Base-by-base conservation (phyloP, 2,797 vertebrate species). In the Iguana delicatissima region DNA sequence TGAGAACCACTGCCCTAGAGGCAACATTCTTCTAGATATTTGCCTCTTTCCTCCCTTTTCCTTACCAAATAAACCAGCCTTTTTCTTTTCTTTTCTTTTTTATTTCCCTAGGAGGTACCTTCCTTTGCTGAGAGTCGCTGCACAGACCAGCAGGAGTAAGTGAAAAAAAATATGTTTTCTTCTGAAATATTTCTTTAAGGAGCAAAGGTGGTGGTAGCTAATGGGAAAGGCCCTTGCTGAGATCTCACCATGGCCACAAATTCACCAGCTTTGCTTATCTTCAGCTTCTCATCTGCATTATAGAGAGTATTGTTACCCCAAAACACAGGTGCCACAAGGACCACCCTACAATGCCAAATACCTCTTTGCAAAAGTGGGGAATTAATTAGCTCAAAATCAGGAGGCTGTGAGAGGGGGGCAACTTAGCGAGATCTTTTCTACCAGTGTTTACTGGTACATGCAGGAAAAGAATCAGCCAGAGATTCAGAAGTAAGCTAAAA, bases 101-200 rank as follows among this genome's bases (percentile, higher is more conserved):
- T n/a, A n/a, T n/a, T n/a, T 4, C 0, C 6, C 13, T 5, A 4
- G 92, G 64, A 88, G 24, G 0, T 26, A 64, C 92, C 57, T 38
- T 38, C 90, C 0, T 29, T 92, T 57, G 16, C 94, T 0, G 86
- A 73, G 88, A 50, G 3, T 1, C 26, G 0, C 73, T n/a, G 94
- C 6, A 8, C 2, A 6, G 18, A 20, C 5, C 42, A 0, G 24
- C 22, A 74, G 22, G 76, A 69, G 97, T 97, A 91, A 96, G 96
- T 96, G 90, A 10, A 38, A 24, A 24, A 7, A 77, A 64, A 5
- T 20, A 20, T 46, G 26, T 81, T 16, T 57, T 29, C 20, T 59
- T 29, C 29, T 29, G 38, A 35, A 86, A 62, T 24, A 5, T 55
- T n/a, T n/a, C 38, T 73, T 82, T 26, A 59, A 55, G 12, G 76